phyloP scores from a whole-genome alignment of 92 coral and sea anemone genomes.

The Virgularia gustaviana region DNA sequence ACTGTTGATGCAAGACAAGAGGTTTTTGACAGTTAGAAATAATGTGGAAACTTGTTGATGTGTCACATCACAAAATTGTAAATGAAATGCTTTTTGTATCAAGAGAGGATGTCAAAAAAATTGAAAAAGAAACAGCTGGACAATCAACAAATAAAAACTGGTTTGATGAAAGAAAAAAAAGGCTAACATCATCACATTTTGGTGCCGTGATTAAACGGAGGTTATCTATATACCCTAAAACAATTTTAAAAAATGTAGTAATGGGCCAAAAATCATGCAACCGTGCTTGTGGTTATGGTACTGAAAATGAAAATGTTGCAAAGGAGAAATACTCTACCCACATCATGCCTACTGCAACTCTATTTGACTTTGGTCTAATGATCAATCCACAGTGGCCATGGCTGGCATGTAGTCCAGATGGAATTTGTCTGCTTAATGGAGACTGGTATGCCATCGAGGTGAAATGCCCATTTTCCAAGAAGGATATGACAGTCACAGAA shows the following conservation, averaged over 20 bases:
- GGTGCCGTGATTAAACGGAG: slow-evolving; percentile 54
- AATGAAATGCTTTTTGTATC: background rate
- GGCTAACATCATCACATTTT: slow-evolving; percentile 55
- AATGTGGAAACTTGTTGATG: slow-evolving; percentile 14
- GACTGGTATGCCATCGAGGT: slow-evolving; percentile 29
- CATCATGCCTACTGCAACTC: background rate
- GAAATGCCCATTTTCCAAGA: slow-evolving; percentile 42
- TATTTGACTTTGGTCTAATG: slow-evolving; percentile 49
- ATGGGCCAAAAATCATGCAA: slow-evolving; percentile 6
- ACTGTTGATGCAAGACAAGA: slow-evolving; percentile 22
- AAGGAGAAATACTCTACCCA: slow-evolving; percentile 28
- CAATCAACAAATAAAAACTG: slow-evolving; percentile 48
- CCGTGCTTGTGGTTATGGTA: slow-evolving; percentile 42
- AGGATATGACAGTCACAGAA: slow-evolving; percentile 21
- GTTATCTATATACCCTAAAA: slow-evolving; percentile 34
- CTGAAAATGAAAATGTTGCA: slow-evolving; percentile 51
- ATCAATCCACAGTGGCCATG: slow-evolving; percentile 38
- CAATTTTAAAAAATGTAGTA: slow-evolving; percentile 6
- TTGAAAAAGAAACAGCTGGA: slow-evolving; percentile 50
- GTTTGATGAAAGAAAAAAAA: slow-evolving; percentile 38
- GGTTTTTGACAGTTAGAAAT: slow-evolving; percentile 1
- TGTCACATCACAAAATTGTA: background rate
- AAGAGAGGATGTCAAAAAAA: slow-evolving; percentile 23
- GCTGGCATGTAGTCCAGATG: slow-evolving; percentile 58
- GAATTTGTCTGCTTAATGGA: slow-evolving; percentile 26